phyloP scores from a whole-genome alignment of 2,113 vertebrate genomes.

The Oncorhynchus clarkii region DNA sequence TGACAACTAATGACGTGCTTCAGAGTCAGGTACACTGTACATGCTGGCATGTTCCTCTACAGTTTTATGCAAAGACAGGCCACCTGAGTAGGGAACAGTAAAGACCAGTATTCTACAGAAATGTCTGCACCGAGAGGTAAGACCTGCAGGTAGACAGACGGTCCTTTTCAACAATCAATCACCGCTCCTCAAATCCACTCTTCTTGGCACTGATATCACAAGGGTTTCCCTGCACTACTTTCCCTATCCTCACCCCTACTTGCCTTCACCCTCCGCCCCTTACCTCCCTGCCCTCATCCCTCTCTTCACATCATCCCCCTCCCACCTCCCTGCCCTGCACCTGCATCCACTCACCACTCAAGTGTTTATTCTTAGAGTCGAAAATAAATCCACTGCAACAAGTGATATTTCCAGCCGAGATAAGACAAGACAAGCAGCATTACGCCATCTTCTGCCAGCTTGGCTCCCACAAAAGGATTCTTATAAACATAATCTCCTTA shows the following conservation, averaged over 20 bases:
- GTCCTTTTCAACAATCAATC: conserved; percentile 18
- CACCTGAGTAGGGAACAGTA: conserved; percentile 64
- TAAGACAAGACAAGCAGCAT: conserved; percentile 37
- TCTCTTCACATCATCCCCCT: too few relatives aligned
- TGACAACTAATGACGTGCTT: conserved; percentile 32
- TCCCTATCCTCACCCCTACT: neutral
- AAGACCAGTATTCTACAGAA: conserved; percentile 24
- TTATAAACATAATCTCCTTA: conserved; percentile 28
- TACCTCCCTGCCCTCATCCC: neutral
- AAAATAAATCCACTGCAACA: conserved; percentile 18
- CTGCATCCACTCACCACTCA: neutral
- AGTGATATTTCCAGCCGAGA: conserved; percentile 40
- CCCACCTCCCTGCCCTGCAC: neutral
- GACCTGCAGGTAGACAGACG: conserved; percentile 38
- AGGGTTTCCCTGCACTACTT: neutral
- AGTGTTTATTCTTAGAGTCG: conserved; percentile 14
- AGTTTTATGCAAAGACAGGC: conserved; percentile 45
- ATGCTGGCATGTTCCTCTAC: conserved; percentile 46
- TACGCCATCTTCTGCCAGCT: conserved; percentile 23
- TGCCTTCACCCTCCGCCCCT: too few relatives aligned
- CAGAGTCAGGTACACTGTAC: conserved; percentile 18
- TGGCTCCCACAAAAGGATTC: conserved; percentile 23
- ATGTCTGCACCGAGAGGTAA: conserved; percentile 50
- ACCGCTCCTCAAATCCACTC: conserved; percentile 22
- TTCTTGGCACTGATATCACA: conserved; percentile 18